Conservation (phyloP, 2,113 vertebrate species). For the Hydrolagus affinis region DNA sequence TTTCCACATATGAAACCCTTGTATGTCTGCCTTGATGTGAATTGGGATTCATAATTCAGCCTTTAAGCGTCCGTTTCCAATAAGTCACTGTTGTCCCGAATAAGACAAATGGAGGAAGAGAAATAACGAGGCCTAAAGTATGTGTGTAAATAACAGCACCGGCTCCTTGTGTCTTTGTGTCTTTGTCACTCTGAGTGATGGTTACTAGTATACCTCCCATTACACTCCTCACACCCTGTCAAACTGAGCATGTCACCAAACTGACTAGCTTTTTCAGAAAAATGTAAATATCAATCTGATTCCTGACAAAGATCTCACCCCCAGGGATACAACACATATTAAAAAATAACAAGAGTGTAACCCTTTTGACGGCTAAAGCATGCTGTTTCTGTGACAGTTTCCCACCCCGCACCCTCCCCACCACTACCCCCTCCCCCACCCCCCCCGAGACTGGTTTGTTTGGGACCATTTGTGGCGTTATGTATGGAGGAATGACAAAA, state of each 20-base stretch:
- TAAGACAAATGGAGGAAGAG: background rate
- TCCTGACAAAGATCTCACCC: background rate
- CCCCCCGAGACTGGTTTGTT: no score
- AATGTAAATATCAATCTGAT: background rate
- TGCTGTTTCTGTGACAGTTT: background rate
- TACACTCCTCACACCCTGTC: background rate
- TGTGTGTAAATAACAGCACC: background rate
- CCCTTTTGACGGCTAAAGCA: slow-evolving; percentile 3
- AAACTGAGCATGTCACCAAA: background rate
- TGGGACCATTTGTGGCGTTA: background rate
- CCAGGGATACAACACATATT: no score
- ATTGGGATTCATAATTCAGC: background rate
- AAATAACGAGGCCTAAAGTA: background rate
- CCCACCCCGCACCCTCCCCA: no score
- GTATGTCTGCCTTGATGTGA: background rate
- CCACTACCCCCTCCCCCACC: no score
- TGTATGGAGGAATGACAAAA: background rate
- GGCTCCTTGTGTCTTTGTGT: slow-evolving; percentile 2
- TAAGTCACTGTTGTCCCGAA: background rate
- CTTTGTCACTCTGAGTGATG: background rate
- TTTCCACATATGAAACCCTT: background rate
- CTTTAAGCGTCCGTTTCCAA: background rate
- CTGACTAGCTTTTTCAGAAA: background rate
- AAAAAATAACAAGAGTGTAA: background rate
- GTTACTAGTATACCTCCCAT: background rate